A percentile compares a stretch with the other conserved stretches of the same genome.
phyloP scores from a whole-genome alignment of 2,797 vertebrate genomes.

The Aphelocoma californica region DNA sequence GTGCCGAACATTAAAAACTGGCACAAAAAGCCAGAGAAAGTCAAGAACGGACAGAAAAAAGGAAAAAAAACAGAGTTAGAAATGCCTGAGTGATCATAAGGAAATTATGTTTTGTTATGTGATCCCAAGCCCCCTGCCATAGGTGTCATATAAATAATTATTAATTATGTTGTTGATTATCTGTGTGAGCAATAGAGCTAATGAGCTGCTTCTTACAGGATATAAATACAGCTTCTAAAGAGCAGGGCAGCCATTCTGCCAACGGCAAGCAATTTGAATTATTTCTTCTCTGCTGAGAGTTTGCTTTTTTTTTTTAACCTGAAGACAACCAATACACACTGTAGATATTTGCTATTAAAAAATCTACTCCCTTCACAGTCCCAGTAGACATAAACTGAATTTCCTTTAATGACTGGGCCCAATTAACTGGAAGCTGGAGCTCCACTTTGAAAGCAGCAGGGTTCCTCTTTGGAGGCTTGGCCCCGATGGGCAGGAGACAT shows the following conservation, averaged over 20 bases:
- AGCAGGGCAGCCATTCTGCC: constrained; percentile 56
- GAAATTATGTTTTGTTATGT: constrained; percentile 9
- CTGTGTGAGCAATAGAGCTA: constrained; percentile 59
- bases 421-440: constrained; percentile 60
- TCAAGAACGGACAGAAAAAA: not conserved
- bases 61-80: not conserved
- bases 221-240: constrained; percentile 58
- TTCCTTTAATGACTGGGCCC: constrained; percentile 56
- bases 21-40: not conserved
- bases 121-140: constrained; percentile 33
- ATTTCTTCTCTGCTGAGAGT: constrained; percentile 50
- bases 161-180: constrained; percentile 65
- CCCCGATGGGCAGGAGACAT: constrained; percentile 22
- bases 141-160: constrained; percentile 59
- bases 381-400: constrained; percentile 36
- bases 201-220: constrained; percentile 52
- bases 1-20: not conserved
- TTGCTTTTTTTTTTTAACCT: constrained; percentile 21
- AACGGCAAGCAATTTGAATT: constrained; percentile 58
- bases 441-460: constrained; percentile 53
- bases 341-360: constrained; percentile 61
- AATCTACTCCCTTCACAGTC: constrained; percentile 16
- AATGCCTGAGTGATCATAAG: constrained; percentile 13
- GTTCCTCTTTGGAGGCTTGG: constrained; percentile 34
- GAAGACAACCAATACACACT: constrained; percentile 24